A percentile compares a stretch with the other conserved stretches of the same genome.
phyloP scores from a whole-genome alignment of 2,113 vertebrate genomes.

The Hoplias malabaricus region DNA sequence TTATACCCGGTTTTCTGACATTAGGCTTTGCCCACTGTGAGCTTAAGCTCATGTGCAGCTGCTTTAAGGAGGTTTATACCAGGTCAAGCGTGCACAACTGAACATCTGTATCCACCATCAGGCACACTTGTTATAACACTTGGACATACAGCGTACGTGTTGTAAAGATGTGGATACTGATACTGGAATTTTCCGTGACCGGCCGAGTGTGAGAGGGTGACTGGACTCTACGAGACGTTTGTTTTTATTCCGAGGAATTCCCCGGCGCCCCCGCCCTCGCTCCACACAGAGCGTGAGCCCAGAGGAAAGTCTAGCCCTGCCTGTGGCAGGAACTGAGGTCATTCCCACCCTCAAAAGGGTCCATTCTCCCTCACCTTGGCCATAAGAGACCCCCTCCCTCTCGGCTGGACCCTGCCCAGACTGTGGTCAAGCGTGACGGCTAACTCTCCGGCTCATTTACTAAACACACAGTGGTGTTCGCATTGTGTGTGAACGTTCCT shows the following conservation, averaged over 20 bases:
- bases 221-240: not conserved
- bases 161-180: too few species aligned
- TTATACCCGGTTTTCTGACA: too few species aligned
- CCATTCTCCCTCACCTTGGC: not conserved
- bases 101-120: too few species aligned
- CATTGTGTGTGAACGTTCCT: not conserved
- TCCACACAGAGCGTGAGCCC: not conserved
- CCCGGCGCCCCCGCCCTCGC: not conserved
- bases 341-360: conserved; percentile 3
- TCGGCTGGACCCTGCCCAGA: not conserved
- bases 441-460: not conserved
- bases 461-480: not conserved
- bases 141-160: too few species aligned
- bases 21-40: too few species aligned
- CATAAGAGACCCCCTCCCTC: not conserved
- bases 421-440: not conserved
- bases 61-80: too few species aligned
- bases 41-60: too few species aligned
- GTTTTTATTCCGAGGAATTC: conserved; percentile 3
- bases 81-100: too few species aligned
- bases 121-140: too few species aligned
- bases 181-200: too few species aligned
- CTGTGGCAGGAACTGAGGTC: conserved; percentile 24
- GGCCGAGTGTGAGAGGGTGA: not conserved
- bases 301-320: not conserved